These are phyloP conservation scores for Xiphorhynchus elegans DNA, from an alignment of 2,113 vertebrate genomes.

Conservation along the genomic window DNA sequence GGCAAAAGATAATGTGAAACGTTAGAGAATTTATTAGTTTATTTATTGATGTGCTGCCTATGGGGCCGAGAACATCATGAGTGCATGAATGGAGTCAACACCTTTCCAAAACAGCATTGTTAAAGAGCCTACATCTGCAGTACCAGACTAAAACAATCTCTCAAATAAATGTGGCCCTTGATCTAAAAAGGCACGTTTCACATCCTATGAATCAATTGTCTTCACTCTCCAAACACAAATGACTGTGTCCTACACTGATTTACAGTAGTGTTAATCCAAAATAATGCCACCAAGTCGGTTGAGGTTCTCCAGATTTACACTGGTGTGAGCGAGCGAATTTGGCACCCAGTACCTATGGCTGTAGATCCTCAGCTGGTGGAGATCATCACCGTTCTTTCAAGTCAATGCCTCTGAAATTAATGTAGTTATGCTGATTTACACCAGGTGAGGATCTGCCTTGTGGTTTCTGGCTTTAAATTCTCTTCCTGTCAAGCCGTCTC, in stretches of 20 bases:
- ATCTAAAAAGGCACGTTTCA: conserved; percentile 23
- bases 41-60: background rate
- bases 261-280: conserved; percentile 40
- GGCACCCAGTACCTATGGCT: background rate
- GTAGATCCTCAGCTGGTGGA: conserved; percentile 27
- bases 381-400: conserved; percentile 50
- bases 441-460: conserved; percentile 56
- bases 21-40: conserved; percentile 9
- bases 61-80: background rate
- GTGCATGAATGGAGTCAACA: conserved; percentile 5
- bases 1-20: background rate
- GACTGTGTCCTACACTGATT: conserved; percentile 6
- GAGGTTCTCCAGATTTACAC: conserved; percentile 37
- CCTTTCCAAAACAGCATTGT: background rate
- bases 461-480: conserved; percentile 40
- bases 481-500: conserved; percentile 32
- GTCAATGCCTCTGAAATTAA: conserved; percentile 43
- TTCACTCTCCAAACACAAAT: conserved; percentile 47
- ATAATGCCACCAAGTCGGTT: background rate
- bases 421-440: conserved; percentile 52
- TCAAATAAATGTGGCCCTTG: background rate
- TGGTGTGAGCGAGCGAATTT: conserved; percentile 39
- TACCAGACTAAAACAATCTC: background rate
- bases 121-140: conserved; percentile 28
- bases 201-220: conserved; percentile 25